These are phyloP conservation scores for Spodoptera exigua DNA, from an alignment of 2,888 invertebrate genomes.

Conservation along the genomic window DNA sequence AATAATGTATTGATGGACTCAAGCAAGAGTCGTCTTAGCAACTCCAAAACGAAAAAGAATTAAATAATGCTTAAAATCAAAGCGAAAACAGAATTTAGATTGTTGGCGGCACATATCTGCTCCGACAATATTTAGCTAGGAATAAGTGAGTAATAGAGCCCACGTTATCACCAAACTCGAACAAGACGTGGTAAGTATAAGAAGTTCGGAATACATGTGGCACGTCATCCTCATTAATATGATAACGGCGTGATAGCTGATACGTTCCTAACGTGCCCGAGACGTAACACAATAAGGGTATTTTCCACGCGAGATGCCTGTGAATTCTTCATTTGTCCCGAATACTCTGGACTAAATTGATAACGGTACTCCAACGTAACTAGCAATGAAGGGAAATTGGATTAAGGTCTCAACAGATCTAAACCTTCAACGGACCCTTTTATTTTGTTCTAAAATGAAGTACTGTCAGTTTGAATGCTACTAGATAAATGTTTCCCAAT, in stretches of 20 bases:
- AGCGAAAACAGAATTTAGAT: constrained; percentile 2
- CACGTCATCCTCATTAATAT: constrained; percentile 61
- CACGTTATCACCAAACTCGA: constrained; percentile 33
- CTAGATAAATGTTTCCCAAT: constrained; percentile 38
- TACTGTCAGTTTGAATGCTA: constrained; percentile 31
- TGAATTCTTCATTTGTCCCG: constrained; percentile 46
- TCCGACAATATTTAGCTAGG: constrained; percentile 23
- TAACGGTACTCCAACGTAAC: constrained; percentile 44
- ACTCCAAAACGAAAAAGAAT: constrained; percentile 8
- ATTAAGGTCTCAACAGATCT: constrained; percentile 47
- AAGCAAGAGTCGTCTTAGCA: background rate
- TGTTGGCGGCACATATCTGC: constrained; percentile 12
- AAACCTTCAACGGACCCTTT: constrained; percentile 29
- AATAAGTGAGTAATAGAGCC: constrained; percentile 55
- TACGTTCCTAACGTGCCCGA: constrained; percentile 36
- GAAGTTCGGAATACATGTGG: constrained; percentile 52
- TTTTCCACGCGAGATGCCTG: constrained; percentile 38
- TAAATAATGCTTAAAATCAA: constrained; percentile 2
- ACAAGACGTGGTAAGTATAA: constrained; percentile 28
- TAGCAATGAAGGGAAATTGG: constrained; percentile 52
- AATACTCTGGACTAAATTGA: constrained; percentile 52
- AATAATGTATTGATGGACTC: constrained; percentile 9
- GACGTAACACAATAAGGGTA: constrained; percentile 50
- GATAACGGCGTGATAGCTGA: constrained; percentile 56
- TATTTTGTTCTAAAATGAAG: constrained; percentile 44